Conservation (phyloP, 1,140 invertebrate genomes). For the Diprion similis region DNA sequence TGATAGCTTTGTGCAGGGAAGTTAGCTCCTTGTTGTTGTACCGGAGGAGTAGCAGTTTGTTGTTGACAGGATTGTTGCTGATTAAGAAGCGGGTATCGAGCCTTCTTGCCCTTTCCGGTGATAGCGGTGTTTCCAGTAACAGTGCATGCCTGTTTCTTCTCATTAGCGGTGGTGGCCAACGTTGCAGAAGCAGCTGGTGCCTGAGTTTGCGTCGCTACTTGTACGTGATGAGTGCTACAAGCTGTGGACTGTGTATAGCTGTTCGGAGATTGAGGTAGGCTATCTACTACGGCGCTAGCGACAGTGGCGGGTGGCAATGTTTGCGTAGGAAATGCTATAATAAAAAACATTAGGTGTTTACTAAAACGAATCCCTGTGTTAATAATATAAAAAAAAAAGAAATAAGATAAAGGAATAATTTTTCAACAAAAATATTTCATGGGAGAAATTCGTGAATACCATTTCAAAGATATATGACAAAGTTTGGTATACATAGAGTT, state of each 20-base stretch:
- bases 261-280: constrained; percentile 38
- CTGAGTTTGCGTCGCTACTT: constrained; percentile 69
- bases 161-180: constrained; percentile 42
- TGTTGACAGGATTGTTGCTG: constrained; percentile 52
- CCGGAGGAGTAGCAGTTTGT: constrained; percentile 43
- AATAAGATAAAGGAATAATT: constrained; percentile 1
- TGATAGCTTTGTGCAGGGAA: constrained; percentile 58
- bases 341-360: not conserved
- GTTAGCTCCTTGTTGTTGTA: constrained; percentile 52
- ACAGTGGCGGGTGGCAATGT: constrained; percentile 41
- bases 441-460: too few relatives aligned
- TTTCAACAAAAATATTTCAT: not conserved
- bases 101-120: constrained; percentile 52
- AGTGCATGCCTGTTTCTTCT: constrained; percentile 56
- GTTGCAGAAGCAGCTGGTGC: constrained; percentile 50
- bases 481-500: too few relatives aligned
- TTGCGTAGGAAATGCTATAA: constrained; percentile 49
- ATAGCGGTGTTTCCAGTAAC: constrained; percentile 32
- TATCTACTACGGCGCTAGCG: constrained; percentile 38
- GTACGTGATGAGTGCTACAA: constrained; percentile 59
- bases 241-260: constrained; percentile 41
- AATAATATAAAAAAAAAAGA: constrained; percentile 6
- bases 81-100: constrained; percentile 57
- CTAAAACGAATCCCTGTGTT: too few relatives aligned
- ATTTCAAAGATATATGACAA: too few relatives aligned